Percentiles rank a stretch among this genome's conserved stretches.
These are phyloP conservation scores for Polypedilum vanderplanki DNA, from an alignment of 1,140 invertebrate genomes.

Conservation along the genomic window DNA sequence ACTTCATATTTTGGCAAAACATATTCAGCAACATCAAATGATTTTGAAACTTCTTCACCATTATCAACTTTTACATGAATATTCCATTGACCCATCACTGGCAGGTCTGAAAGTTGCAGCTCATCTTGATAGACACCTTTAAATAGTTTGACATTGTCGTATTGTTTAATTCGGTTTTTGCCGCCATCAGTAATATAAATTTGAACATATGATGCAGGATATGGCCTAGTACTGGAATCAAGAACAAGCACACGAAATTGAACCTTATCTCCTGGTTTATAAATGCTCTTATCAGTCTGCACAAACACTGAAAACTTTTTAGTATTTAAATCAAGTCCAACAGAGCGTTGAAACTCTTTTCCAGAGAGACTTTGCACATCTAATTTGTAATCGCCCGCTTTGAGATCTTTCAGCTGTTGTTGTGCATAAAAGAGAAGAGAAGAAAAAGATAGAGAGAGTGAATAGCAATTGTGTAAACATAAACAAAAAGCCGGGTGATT, in stretches of 20 bases:
- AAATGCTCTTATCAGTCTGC: slow-evolving; percentile 91
- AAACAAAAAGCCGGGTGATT: neutral
- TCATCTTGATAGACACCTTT: slow-evolving; percentile 73
- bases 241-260: slow-evolving; percentile 78
- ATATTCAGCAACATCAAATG: slow-evolving; percentile 64
- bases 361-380: slow-evolving; percentile 63
- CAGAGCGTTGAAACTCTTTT: slow-evolving; percentile 64
- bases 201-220: slow-evolving; percentile 39
- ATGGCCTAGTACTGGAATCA: slow-evolving; percentile 62
- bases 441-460: too few species aligned
- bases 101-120: slow-evolving; percentile 70
- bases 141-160: slow-evolving; percentile 58
- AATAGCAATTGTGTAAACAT: too few species aligned
- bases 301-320: slow-evolving; percentile 87
- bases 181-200: slow-evolving; percentile 33
- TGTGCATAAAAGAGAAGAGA: slow-evolving; percentile 28
- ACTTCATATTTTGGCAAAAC: slow-evolving; percentile 90
- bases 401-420: slow-evolving; percentile 65
- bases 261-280: slow-evolving; percentile 79
- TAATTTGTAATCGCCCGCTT: slow-evolving; percentile 69
- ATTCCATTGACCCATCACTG: slow-evolving; percentile 87
- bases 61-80: slow-evolving; percentile 55
- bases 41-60: slow-evolving; percentile 36
- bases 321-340: slow-evolving; percentile 63
- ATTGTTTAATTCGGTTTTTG: slow-evolving; percentile 60